Conservation (phyloP, 2,797 vertebrate genomes). For the Acridotheres tristis region DNA sequence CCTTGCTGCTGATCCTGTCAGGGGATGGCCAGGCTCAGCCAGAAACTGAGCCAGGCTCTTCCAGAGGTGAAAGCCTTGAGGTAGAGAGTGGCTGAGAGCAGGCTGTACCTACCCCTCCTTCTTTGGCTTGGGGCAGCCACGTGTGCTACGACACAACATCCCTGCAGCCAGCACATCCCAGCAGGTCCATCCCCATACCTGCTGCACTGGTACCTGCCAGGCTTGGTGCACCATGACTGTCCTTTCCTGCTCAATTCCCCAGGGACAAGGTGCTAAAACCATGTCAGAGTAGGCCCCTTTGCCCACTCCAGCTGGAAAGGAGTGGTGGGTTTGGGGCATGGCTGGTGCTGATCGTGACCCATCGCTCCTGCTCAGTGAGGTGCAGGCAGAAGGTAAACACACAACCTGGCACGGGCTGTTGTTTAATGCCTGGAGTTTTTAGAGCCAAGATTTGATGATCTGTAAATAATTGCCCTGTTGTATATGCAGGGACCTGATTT, state of each 20-base stretch:
- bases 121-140: neutral
- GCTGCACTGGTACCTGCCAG: neutral
- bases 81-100: neutral
- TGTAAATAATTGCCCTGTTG: neutral
- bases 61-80: neutral
- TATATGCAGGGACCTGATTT: slow-evolving; percentile 23
- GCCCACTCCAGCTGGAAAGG: neutral
- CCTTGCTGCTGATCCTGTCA: neutral
- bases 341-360: neutral
- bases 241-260: fast-evolving
- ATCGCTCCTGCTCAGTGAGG: fast-evolving
- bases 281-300: neutral
- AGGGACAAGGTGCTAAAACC: neutral
- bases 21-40: neutral
- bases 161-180: neutral
- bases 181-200: fast-evolving
- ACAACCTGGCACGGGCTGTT: neutral
- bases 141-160: neutral
- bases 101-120: neutral
- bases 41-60: neutral
- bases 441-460: slow-evolving; percentile 26
- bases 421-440: neutral
- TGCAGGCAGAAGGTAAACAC: neutral
- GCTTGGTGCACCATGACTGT: neutral
- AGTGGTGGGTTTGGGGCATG: neutral